These are phyloP conservation scores for Muntiacus muntjak DNA, from an alignment of 2,113 vertebrate genomes.

Conservation along the genomic window DNA sequence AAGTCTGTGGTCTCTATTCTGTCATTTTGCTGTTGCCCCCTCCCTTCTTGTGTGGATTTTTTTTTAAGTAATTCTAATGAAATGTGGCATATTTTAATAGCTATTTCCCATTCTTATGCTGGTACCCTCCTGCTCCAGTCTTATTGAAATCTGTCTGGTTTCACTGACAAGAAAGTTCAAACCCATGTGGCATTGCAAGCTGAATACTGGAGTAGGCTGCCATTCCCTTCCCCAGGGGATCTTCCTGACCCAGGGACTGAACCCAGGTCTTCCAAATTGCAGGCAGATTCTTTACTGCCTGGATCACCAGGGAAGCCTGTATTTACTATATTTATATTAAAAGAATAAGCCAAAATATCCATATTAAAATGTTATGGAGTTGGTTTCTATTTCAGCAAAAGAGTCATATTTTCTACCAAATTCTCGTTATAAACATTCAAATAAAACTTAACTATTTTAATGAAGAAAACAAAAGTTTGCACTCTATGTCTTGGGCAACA, in stretches of 20 bases:
- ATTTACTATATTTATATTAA: background rate
- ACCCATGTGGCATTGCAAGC: background rate
- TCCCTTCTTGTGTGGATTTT: background rate
- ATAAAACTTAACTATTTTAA: background rate
- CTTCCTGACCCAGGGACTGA: background rate
- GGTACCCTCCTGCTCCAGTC: background rate
- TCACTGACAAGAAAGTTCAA: background rate
- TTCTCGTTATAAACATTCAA: background rate
- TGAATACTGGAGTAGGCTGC: background rate
- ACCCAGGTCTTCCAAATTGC: background rate
- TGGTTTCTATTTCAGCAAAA: conserved; percentile 14
- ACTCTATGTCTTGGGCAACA: background rate
- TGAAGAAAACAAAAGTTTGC: conserved; percentile 32
- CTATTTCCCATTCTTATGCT: background rate
- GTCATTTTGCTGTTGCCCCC: background rate
- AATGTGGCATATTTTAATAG: background rate
- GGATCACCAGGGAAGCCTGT: background rate
- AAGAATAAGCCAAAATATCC: background rate
- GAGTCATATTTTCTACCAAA: background rate
- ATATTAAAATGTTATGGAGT: background rate
- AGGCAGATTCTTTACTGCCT: background rate
- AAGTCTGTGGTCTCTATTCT: background rate
- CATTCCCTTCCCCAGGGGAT: background rate
- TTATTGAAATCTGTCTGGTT: background rate
- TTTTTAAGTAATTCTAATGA: background rate